Conservation (phyloP, 23 tunicate species). For the Oikopleura dioica region DNA sequence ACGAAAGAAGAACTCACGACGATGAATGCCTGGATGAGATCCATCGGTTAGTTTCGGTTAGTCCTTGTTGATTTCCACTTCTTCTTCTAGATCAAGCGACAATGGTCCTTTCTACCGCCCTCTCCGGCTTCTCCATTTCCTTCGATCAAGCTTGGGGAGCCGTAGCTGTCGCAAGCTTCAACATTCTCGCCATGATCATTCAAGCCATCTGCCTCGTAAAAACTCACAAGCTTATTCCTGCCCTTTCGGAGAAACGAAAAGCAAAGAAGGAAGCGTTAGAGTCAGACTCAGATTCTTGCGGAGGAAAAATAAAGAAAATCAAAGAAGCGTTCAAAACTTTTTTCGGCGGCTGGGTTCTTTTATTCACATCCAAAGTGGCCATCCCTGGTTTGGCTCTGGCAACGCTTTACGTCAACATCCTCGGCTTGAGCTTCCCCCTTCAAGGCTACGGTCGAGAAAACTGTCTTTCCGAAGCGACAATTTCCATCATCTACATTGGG, state of each 20-base stretch:
- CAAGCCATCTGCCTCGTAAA: neutral
- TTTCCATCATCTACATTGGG: neutral
- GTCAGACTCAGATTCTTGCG: too few relatives aligned
- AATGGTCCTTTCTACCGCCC: neutral
- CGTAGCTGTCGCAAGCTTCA: neutral
- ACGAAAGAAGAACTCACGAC: neutral
- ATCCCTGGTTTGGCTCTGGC: neutral
- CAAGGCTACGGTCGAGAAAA: neutral
- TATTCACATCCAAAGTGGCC: neutral
- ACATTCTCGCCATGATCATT: neutral
- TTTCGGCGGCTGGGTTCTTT: neutral
- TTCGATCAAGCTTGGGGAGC: neutral
- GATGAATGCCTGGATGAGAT: neutral
- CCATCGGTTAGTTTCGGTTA: neutral
- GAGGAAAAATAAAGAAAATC: neutral
- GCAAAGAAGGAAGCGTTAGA: neutral
- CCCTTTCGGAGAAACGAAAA: neutral
- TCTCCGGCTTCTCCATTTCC: neutral
- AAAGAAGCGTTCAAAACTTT: neutral
- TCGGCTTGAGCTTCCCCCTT: neutral
- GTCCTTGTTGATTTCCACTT: neutral
- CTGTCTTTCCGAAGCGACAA: neutral
- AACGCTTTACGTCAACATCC: neutral
- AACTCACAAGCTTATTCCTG: neutral
- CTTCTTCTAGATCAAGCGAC: neutral